phyloP scores from a whole-genome alignment of 2,113 vertebrate genomes.

The Zosterops lateralis region DNA sequence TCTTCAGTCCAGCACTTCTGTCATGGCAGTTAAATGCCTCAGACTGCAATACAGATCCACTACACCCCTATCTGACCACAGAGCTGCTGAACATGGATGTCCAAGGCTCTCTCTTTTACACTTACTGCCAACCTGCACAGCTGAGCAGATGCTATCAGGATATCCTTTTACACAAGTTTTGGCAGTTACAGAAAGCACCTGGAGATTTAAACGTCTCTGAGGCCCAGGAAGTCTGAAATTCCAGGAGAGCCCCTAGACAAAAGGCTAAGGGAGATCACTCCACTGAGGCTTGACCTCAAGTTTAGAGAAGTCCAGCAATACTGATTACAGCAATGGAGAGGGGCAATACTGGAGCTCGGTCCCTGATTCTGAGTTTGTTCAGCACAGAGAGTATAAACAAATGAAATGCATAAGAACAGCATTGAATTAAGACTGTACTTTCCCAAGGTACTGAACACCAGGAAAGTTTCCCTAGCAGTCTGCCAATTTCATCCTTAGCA shows the following conservation, averaged over 20 bases:
- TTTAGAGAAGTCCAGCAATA: neutral
- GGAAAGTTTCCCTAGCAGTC: neutral
- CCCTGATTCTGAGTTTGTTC: neutral
- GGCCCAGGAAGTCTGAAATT: neutral
- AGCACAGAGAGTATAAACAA: neutral
- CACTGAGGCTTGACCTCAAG: neutral
- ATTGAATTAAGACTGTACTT: neutral
- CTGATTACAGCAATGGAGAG: neutral
- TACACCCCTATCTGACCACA: neutral
- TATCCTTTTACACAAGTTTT: neutral
- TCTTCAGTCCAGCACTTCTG: neutral
- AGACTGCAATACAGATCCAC: neutral
- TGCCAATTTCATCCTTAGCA: slow-evolving; percentile 28
- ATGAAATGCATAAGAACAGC: neutral
- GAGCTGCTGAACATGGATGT: neutral
- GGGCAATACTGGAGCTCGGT: neutral
- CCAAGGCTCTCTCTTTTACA: neutral
- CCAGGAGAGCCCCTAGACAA: neutral
- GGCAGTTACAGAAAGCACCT: neutral
- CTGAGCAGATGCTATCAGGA: neutral
- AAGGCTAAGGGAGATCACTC: neutral
- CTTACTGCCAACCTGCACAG: neutral
- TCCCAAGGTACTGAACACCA: neutral
- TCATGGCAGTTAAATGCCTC: neutral
- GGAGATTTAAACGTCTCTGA: neutral